Percentiles rank a stretch among this genome's conserved stretches.
Conservation (phyloP, 1,140 invertebrate genomes). For the Drosophila ironensis region DNA sequence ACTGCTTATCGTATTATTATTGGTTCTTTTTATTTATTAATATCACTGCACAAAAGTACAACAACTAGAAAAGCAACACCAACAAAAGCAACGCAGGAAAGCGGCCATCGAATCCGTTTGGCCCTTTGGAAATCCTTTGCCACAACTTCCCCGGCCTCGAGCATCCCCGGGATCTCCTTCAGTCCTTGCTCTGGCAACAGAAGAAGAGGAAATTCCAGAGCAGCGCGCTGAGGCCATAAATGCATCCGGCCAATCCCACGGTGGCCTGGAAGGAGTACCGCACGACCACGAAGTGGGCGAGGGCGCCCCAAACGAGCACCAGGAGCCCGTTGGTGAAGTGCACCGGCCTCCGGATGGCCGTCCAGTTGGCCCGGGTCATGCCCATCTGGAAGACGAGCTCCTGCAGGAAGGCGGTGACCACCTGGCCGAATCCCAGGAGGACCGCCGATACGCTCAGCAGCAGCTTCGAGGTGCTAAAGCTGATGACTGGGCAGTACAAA, state of each 20-base stretch:
- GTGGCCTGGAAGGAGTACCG: constrained; percentile 74
- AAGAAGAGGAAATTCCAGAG: constrained; percentile 78
- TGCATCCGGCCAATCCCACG: constrained; percentile 59
- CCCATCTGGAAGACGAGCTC: constrained; percentile 75
- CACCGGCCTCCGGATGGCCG: constrained; percentile 63
- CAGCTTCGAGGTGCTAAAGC: constrained; percentile 76
- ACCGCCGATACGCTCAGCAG: constrained; percentile 77
- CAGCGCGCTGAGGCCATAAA: constrained; percentile 61
- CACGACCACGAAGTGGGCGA: constrained; percentile 75
- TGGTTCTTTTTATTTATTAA: constrained; percentile 37
- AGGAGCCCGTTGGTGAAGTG: constrained; percentile 76
- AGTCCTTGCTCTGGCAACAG: constrained; percentile 67
- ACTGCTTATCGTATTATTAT: no score
- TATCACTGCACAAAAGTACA: constrained; percentile 38
- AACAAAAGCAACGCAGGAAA: constrained; percentile 8
- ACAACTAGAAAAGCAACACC: constrained; percentile 16
- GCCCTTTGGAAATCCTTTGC: no score
- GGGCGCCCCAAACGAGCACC: constrained; percentile 73
- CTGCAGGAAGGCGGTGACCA: constrained; percentile 77
- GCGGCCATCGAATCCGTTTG: no score
- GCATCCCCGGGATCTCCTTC: not conserved
- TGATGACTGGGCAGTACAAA: constrained; percentile 55
- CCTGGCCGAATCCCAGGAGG: constrained; percentile 75
- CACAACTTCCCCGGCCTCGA: no score
- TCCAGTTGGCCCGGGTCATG: constrained; percentile 78